Evolutionary conservation across 2,113 vertebrate genomes (phyloP).

Genomic region (Struthio camelus): DNA sequence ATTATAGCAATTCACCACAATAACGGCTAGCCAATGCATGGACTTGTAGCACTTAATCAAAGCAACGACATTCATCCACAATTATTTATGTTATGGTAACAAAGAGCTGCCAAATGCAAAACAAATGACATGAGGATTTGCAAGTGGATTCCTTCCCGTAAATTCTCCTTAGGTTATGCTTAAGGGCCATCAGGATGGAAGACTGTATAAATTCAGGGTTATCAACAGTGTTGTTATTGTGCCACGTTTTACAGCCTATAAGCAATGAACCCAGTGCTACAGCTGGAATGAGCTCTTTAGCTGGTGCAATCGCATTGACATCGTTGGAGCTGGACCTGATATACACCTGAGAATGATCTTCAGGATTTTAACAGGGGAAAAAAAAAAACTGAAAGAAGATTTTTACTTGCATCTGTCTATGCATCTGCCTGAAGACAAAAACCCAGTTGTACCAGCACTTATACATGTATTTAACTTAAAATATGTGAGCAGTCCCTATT

Average conservation of each 20-base stretch:
- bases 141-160: constrained; percentile 65
- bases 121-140: constrained; percentile 71
- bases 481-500: neutral
- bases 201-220: neutral
- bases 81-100: constrained; percentile 71
- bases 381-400: neutral
- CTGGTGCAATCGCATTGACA: neutral
- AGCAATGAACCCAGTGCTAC: neutral
- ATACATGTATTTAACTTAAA: neutral
- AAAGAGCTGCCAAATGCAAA: constrained; percentile 73
- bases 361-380: neutral
- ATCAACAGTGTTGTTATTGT: neutral
- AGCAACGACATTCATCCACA: constrained; percentile 66
- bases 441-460: neutral
- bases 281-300: neutral
- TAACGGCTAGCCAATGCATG: constrained; percentile 68
- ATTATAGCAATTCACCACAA: constrained; percentile 69
- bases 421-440: neutral
- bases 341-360: neutral
- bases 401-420: neutral
- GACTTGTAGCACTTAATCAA: constrained; percentile 62
- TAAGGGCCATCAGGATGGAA: constrained; percentile 34
- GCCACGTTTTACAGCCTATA: neutral
- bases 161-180: constrained; percentile 46
- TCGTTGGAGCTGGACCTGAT: neutral